Percentiles rank a stretch among this genome's conserved stretches.
These are phyloP conservation scores for Pogonomyrmex californicus DNA, from an alignment of 1,140 invertebrate genomes.

Conservation along the genomic window DNA sequence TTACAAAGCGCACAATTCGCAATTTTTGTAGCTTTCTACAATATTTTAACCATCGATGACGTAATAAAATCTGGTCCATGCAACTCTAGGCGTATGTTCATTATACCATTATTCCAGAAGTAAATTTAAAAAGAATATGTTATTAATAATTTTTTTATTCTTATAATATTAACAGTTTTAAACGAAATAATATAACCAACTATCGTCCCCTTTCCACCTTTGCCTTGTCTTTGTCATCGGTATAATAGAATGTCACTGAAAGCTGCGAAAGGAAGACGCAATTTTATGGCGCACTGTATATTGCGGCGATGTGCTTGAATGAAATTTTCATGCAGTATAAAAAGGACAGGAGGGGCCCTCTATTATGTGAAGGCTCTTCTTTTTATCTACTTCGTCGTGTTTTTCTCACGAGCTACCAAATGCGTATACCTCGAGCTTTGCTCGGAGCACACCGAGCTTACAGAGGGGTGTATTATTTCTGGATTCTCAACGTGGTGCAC, in stretches of 20 bases:
- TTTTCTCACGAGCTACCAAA: conserved; percentile 61
- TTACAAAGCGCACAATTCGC: conserved; percentile 1
- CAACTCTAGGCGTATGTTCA: background rate
- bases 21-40: background rate
- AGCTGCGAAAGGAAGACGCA: conserved; percentile 27
- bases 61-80: background rate
- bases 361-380: conserved; percentile 58
- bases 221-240: conserved; percentile 31
- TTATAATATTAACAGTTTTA: background rate
- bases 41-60: background rate
- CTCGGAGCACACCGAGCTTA: conserved; percentile 30
- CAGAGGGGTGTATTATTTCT: conserved; percentile 40
- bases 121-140: background rate
- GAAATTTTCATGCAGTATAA: conserved; percentile 65
- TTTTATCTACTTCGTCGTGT: conserved; percentile 53
- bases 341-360: conserved; percentile 43
- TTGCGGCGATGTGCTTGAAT: conserved; percentile 50
- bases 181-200: conserved; percentile 4
- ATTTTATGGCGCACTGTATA: conserved; percentile 46
- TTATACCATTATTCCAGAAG: background rate
- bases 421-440: conserved; percentile 22
- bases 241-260: conserved; percentile 48
- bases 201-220: background rate
- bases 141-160: background rate
- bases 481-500: conserved; percentile 22